Percentiles rank a stretch among this genome's conserved stretches.
Conservation (phyloP, 2,113 vertebrate genomes). For the Dendrocopos noguchii region DNA sequence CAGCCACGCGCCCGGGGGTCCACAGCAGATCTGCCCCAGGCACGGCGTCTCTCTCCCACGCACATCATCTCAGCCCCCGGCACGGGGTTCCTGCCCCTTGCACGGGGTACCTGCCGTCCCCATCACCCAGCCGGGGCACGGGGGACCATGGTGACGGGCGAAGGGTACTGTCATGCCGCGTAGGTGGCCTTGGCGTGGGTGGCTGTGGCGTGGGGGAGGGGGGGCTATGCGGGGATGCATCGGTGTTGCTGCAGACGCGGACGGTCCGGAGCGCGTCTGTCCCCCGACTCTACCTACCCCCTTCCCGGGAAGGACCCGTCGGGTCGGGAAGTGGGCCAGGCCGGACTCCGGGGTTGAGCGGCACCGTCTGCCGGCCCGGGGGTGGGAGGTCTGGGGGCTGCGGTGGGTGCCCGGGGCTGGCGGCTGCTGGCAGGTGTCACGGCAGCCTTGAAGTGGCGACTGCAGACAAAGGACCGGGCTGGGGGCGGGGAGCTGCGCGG, state of each 20-base stretch:
- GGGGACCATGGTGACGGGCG: background rate
- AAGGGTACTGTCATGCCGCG: background rate
- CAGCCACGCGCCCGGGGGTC: background rate
- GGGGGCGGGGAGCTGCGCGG: constrained; percentile 43
- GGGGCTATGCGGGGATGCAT: background rate
- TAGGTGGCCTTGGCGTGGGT: background rate
- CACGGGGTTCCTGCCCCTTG: background rate
- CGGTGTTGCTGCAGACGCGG: background rate
- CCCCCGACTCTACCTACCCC: background rate
- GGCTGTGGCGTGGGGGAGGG: background rate
- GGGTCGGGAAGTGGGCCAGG: background rate
- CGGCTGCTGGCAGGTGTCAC: constrained; percentile 41
- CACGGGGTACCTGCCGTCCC: background rate
- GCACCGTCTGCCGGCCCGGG: no score
- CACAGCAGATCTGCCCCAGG: background rate
- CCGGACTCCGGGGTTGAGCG: background rate
- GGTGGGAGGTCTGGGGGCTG: background rate
- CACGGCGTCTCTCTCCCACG: background rate
- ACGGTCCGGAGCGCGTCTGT: background rate
- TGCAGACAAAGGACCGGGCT: constrained; percentile 63
- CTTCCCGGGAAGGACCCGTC: background rate
- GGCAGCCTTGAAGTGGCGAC: constrained; percentile 50
- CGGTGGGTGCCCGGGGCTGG: background rate
- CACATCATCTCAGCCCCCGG: background rate
- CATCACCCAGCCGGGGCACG: background rate